A percentile compares a stretch with the other conserved stretches of the same genome.
Evolutionary conservation across 2,888 invertebrate species (phyloP).

Genomic region (Argyra leucocephala): DNA sequence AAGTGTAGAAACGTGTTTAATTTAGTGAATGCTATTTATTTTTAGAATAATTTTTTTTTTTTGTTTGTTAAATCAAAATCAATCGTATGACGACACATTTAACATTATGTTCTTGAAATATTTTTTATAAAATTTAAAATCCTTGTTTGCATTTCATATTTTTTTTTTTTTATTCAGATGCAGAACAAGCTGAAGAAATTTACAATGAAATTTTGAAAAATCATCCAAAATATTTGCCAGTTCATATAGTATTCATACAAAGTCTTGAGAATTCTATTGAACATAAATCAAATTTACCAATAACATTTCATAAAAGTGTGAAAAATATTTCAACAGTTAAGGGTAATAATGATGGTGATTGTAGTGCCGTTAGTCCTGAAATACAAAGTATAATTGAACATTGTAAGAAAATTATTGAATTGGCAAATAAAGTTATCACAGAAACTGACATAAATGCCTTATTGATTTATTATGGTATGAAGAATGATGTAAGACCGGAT

Average conservation of each 20-base stretch:
- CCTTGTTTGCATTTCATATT: conserved; percentile 14
- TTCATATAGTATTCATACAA: conserved; percentile 70
- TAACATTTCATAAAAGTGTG: conserved; percentile 40
- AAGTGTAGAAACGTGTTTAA: too few species aligned
- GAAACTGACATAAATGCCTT: conserved; percentile 69
- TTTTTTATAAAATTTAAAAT: conserved; percentile 12
- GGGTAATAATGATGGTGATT: conserved; percentile 21
- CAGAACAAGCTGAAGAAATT: conserved; percentile 57
- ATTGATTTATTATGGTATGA: conserved; percentile 73
- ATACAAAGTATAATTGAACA: conserved; percentile 41
- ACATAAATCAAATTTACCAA: conserved; percentile 44
- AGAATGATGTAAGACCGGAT: conserved; percentile 72
- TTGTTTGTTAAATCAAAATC: not conserved
- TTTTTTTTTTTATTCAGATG: conserved; percentile 44
- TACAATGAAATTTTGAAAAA: conserved; percentile 64
- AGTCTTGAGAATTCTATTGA: conserved; percentile 51
- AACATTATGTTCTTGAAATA: not conserved
- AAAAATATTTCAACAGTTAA: conserved; percentile 30
- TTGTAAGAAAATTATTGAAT: conserved; percentile 49
- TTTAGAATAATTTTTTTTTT: conserved; percentile 16
- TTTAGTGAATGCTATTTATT: too few species aligned
- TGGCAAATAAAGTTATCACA: conserved; percentile 58
- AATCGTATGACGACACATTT: not conserved
- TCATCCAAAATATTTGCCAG: conserved; percentile 65
- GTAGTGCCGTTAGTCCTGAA: conserved; percentile 27